phyloP scores from a whole-genome alignment of 2,113 vertebrate genomes.

The Chionis minor region DNA sequence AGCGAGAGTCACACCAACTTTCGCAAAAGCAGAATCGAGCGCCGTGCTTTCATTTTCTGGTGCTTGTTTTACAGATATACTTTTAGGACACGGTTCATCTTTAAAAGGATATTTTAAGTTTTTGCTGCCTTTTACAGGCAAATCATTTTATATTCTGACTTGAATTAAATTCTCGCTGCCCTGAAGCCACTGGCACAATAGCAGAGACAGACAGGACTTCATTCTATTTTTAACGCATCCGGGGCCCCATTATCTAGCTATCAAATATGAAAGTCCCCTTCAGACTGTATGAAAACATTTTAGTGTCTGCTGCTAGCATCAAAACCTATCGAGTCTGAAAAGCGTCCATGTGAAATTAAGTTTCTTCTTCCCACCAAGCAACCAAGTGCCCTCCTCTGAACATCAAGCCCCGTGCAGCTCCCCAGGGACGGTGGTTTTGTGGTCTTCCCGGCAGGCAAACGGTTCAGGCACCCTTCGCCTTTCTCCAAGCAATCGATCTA shows the following conservation, averaged over 20 bases:
- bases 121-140: not conserved
- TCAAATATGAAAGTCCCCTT: not conserved
- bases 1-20: not conserved
- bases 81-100: not conserved
- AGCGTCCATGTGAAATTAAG: not conserved
- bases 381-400: not conserved
- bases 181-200: not conserved
- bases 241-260: not conserved
- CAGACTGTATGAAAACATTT: not conserved
- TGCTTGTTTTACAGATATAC: not conserved
- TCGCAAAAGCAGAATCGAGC: not conserved
- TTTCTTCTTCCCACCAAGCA: not conserved
- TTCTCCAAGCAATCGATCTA: not conserved
- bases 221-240: not conserved
- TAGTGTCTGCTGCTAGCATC: not conserved
- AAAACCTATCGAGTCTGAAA: not conserved
- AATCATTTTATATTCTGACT: not conserved
- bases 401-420: rapidly evolving
- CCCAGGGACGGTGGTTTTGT: rapidly evolving
- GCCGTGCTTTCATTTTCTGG: not conserved
- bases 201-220: not conserved
- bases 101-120: not conserved
- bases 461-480: not conserved
- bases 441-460: not conserved
- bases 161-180: not conserved